These are phyloP conservation scores for Litoditis marina DNA, from an alignment of 2,888 invertebrate species.

Conservation along the genomic window DNA sequence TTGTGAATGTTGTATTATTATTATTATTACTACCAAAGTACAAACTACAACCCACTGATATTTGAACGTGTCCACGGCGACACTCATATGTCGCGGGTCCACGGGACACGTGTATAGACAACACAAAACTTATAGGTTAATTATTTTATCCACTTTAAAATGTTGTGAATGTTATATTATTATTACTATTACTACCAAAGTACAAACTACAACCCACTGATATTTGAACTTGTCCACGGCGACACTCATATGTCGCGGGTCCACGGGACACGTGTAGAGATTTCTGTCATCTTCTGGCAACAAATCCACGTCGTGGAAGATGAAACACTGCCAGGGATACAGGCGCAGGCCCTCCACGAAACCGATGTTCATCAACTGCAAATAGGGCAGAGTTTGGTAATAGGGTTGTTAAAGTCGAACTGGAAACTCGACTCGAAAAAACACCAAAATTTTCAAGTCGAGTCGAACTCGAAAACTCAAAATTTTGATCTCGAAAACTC, in stretches of 20 bases:
- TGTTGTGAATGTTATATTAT: too few relatives aligned
- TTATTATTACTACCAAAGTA: too few relatives aligned
- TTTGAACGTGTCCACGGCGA: conserved; percentile 60
- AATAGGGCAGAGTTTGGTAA: too few relatives aligned
- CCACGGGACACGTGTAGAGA: conserved; percentile 60
- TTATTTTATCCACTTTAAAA: too few relatives aligned
- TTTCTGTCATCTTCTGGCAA: conserved; percentile 60
- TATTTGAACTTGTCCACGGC: conserved; percentile 61
- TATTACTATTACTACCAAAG: too few relatives aligned
- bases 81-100: conserved; percentile 62
- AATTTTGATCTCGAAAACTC: too few relatives aligned
- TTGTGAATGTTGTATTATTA: too few relatives aligned
- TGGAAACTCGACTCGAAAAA: too few relatives aligned
- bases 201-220: conserved; percentile 51
- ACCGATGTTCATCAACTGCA: conserved; percentile 91
- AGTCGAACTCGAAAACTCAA: too few relatives aligned
- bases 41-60: conserved; percentile 58
- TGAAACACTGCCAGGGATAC: conserved; percentile 62
- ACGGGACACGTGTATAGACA: conserved; percentile 61
- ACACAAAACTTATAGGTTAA: too few relatives aligned
- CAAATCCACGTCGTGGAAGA: conserved; percentile 64
- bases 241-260: conserved; percentile 62
- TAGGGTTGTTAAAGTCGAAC: too few relatives aligned
- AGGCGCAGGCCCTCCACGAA: conserved; percentile 80
- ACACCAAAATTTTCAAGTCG: too few relatives aligned